A percentile compares a stretch with the other conserved stretches of the same genome.
Conservation (phyloP, 1,140 invertebrate species). For the Proales similis region DNA sequence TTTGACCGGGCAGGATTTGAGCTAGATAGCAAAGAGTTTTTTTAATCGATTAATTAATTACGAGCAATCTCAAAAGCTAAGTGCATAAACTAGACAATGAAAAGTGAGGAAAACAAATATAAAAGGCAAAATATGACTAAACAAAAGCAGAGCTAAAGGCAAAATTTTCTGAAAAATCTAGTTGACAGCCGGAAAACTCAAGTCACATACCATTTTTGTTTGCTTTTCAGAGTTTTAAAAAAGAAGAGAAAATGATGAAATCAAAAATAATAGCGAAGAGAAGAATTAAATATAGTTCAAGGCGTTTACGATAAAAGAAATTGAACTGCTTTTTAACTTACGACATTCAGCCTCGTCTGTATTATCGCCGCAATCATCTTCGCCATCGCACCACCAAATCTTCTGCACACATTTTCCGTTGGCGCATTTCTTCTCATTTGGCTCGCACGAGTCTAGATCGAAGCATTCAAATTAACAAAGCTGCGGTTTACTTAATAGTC, state of each 20-base stretch:
- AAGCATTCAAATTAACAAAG: not conserved
- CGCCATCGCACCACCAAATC: conserved; percentile 81
- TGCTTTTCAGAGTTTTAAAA: too few species aligned
- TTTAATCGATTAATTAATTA: not conserved
- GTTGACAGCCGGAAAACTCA: too few species aligned
- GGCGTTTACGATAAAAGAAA: too few species aligned
- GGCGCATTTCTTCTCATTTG: conserved; percentile 23
- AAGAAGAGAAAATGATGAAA: too few species aligned
- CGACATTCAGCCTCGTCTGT: conserved; percentile 55
- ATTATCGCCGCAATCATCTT: conserved; percentile 85
- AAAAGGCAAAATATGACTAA: too few species aligned
- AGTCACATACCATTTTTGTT: too few species aligned
- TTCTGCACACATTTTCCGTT: conserved; percentile 68
- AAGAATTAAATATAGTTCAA: too few species aligned
- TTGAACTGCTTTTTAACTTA: conserved; percentile 1
- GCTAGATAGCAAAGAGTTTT: conserved; percentile 40
- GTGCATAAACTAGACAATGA: too few species aligned
- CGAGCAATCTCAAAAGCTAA: not conserved
- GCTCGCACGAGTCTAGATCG: conserved; percentile 1
- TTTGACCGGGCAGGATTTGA: conserved; percentile 56
- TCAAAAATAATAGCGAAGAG: too few species aligned
- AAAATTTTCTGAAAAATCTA: too few species aligned
- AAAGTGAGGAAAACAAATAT: too few species aligned
- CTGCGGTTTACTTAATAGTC: not conserved
- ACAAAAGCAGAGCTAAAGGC: too few species aligned